Conservation (phyloP, 1,140 invertebrate species). For the Meloidogyne hapla region DNA sequence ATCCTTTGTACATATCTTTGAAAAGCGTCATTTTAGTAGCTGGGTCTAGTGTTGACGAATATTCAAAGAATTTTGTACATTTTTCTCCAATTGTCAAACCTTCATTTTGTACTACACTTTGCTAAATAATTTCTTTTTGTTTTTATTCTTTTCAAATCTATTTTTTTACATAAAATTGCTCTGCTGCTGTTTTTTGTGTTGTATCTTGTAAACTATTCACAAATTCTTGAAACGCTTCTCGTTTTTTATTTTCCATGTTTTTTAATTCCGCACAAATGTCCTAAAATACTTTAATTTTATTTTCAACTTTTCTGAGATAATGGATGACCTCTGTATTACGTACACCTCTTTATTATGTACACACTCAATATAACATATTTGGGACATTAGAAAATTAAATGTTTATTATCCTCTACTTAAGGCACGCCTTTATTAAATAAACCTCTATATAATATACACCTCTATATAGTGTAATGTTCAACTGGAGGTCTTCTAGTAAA, state of each 20-base stretch:
- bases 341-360: too few relatives aligned
- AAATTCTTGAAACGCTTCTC: background rate
- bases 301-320: too few relatives aligned
- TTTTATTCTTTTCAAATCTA: background rate
- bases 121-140: background rate
- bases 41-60: background rate
- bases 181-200: background rate
- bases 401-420: too few relatives aligned
- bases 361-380: too few relatives aligned
- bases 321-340: too few relatives aligned
- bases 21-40: background rate
- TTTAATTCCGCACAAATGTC: background rate
- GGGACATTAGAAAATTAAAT: too few relatives aligned
- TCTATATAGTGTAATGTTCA: too few relatives aligned
- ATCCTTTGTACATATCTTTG: background rate
- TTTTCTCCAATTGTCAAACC: background rate
- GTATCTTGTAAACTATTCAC: background rate
- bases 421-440: too few relatives aligned
- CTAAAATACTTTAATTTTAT: too few relatives aligned
- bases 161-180: background rate
- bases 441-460: too few relatives aligned
- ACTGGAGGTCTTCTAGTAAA: too few relatives aligned
- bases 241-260: background rate
- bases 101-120: background rate
- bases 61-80: background rate